phyloP scores from a whole-genome alignment of 2,113 vertebrate species.

The Aspiorhynchus laticeps region DNA sequence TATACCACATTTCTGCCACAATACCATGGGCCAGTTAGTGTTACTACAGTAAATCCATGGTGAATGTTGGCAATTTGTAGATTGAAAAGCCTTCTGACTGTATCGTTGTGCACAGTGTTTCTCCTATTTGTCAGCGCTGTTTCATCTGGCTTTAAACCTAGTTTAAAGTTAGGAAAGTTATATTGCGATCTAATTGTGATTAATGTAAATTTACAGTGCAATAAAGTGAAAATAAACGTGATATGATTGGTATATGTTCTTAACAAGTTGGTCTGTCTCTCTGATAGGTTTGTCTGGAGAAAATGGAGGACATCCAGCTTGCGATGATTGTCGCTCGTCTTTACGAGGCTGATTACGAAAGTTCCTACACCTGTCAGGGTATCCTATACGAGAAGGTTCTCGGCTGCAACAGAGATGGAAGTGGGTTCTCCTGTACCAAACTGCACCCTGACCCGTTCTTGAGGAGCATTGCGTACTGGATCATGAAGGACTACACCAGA shows the following conservation, averaged over 20 bases:
- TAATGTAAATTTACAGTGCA: no score
- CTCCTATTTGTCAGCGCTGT: no score
- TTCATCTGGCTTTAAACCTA: no score
- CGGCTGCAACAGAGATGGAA: constrained; percentile 87
- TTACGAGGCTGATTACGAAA: constrained; percentile 96
- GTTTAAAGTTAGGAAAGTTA: no score
- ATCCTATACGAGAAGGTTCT: constrained; percentile 92
- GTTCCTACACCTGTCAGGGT: constrained; percentile 89
- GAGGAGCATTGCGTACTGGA: constrained; percentile 96
- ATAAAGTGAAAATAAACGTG: no score
- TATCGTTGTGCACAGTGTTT: no score
- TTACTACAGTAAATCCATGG: no score
- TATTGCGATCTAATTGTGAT: no score
- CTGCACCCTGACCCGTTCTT: constrained; percentile 94
- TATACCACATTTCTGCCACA: no score
- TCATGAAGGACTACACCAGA: constrained; percentile 92
- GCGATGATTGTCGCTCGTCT: constrained; percentile 95
- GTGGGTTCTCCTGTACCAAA: constrained; percentile 82
- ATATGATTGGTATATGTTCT: neutral
- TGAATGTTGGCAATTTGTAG: no score
- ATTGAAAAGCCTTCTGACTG: no score
- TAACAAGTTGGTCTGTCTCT: constrained; percentile 14
- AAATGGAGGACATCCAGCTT: constrained; percentile 98
- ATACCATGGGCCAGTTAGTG: no score
- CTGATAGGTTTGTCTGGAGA: constrained; percentile 91